Evolutionary conservation across 2,888 invertebrate genomes (phyloP).

Genomic region (Drosophila austrosaltans): DNA sequence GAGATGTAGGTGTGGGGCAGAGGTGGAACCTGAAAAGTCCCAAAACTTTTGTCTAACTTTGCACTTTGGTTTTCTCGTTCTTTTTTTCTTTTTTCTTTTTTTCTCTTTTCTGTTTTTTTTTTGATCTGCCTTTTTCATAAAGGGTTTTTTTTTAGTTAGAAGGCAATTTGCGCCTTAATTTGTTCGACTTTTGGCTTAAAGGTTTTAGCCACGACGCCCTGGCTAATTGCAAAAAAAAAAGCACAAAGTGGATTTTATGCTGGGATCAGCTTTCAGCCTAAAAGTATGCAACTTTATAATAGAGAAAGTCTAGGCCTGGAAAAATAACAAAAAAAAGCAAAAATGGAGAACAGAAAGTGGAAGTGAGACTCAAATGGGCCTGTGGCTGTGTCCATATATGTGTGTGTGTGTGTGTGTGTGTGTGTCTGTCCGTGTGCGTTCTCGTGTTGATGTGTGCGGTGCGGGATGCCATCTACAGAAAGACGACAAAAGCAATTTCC

Average conservation of each 20-base stretch:
- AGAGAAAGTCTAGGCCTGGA: conserved; percentile 2
- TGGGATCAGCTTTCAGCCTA: conserved; percentile 38
- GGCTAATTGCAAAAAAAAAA: conserved; percentile 47
- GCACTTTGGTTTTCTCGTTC: conserved; percentile 46
- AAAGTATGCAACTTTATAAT: conserved; percentile 51
- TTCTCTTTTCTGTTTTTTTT: conserved; percentile 9
- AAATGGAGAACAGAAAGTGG: background rate
- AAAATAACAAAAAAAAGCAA: background rate
- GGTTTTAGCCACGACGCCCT: conserved; percentile 37
- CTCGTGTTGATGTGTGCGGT: background rate
- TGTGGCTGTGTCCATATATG: background rate
- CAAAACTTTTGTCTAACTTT: conserved; percentile 49
- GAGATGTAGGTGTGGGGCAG: conserved; percentile 7
- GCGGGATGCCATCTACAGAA: conserved; percentile 20
- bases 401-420: background rate
- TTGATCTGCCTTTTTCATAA: background rate
- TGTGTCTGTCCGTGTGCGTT: background rate
- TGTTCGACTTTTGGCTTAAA: conserved; percentile 67
- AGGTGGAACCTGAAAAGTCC: conserved; percentile 30
- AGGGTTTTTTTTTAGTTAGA: conserved; percentile 25
- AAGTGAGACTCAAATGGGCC: background rate
- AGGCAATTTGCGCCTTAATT: conserved; percentile 64
- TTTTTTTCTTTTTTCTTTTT: conserved; percentile 20
- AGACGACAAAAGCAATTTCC: conserved; percentile 47
- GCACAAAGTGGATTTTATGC: conserved; percentile 51